These are phyloP conservation scores for Drosophila testacea DNA, from an alignment of 2,888 invertebrate genomes.

Conservation along the genomic window DNA sequence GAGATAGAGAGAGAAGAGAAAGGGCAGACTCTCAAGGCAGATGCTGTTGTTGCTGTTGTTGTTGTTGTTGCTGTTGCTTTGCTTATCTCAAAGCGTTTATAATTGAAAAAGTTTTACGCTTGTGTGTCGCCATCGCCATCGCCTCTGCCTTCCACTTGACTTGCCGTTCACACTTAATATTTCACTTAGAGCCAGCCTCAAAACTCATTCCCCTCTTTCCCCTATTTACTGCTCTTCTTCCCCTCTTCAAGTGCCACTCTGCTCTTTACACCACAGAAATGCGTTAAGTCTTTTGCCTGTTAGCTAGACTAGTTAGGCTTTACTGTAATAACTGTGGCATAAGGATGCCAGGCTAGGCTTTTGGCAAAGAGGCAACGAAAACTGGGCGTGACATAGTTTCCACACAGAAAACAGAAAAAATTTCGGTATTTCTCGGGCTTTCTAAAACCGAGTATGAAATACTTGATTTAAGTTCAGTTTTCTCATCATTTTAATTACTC, in stretches of 20 bases:
- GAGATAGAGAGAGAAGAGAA: not conserved
- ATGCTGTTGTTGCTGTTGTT: constrained; percentile 8
- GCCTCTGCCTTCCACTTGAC: constrained; percentile 45
- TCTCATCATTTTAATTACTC: no score
- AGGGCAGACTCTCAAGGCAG: constrained; percentile 28
- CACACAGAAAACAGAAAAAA: no score
- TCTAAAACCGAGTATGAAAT: no score
- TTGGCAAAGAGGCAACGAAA: not conserved
- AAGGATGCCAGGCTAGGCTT: constrained; percentile 10
- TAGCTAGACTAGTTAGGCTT: not conserved
- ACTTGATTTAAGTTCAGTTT: no score
- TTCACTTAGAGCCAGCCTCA: constrained; percentile 38
- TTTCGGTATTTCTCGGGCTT: no score
- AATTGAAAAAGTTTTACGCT: constrained; percentile 72
- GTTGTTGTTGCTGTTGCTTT: constrained; percentile 42
- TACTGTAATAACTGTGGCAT: constrained; percentile 16
- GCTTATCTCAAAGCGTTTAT: constrained; percentile 64
- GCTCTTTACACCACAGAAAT: constrained; percentile 5
- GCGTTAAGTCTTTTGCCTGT: constrained; percentile 26
- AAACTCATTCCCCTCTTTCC: not conserved
- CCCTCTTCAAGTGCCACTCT: not conserved
- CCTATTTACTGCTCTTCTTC: not conserved
- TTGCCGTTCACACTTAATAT: constrained; percentile 69
- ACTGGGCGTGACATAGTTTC: no score
- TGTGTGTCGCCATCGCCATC: constrained; percentile 47